phyloP scores from a whole-genome alignment of 2,888 invertebrate genomes.

The Nemoura dubitans region DNA sequence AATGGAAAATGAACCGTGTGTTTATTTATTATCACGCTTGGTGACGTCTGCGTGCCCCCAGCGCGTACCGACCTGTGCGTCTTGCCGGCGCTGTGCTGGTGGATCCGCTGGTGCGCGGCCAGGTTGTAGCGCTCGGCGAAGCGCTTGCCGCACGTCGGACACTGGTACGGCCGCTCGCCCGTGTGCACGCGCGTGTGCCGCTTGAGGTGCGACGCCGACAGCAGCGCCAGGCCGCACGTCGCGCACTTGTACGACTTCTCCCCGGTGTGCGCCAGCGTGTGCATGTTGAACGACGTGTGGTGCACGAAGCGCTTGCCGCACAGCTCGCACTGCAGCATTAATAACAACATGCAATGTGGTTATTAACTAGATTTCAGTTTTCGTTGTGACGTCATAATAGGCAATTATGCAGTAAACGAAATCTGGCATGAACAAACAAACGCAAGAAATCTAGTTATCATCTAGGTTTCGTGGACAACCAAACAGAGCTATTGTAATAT shows the following conservation, averaged over 20 bases:
- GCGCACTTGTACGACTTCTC: constrained; percentile 69
- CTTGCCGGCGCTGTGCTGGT: constrained; percentile 51
- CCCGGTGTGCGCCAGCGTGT: constrained; percentile 71
- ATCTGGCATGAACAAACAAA: no score
- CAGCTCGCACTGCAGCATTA: constrained; percentile 64
- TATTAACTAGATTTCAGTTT: no score
- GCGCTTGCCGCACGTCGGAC: constrained; percentile 66
- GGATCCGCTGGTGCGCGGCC: constrained; percentile 58
- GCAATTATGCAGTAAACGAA: no score
- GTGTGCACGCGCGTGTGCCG: constrained; percentile 74
- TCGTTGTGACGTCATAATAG: no score
- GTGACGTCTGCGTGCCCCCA: no score
- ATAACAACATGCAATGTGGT: no score
- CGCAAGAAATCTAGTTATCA: no score
- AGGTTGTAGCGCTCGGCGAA: constrained; percentile 68
- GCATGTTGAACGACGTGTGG: constrained; percentile 76
- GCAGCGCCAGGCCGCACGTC: constrained; percentile 69
- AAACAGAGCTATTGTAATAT: no score
- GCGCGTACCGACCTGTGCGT: constrained; percentile 35
- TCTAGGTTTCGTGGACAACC: no score
- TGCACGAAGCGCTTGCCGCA: constrained; percentile 74
- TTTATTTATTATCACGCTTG: no score
- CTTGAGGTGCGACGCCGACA: constrained; percentile 73
- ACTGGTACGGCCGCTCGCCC: constrained; percentile 68
- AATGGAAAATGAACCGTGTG: no score